Evolutionary conservation across 2,888 invertebrate genomes (phyloP).

Genomic region (Drosophila greeni): DNA sequence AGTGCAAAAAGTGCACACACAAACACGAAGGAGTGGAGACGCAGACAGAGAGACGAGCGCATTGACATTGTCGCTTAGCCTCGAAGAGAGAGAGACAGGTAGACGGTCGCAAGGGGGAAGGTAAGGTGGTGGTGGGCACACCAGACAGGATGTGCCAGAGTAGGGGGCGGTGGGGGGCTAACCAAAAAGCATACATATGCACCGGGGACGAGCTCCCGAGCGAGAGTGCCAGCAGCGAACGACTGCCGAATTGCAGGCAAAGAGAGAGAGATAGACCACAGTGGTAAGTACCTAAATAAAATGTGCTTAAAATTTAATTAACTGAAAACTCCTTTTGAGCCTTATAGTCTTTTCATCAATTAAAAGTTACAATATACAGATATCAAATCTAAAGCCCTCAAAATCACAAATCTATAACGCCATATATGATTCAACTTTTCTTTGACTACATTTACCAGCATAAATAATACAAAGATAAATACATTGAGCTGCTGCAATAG

Average conservation of each 20-base stretch:
- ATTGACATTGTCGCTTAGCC: constrained; percentile 67
- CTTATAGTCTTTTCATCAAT: no score
- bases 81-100: constrained; percentile 59
- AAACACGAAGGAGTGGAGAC: constrained; percentile 18
- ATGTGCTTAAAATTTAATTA: neutral
- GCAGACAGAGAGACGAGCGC: constrained; percentile 44
- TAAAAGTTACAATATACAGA: no score
- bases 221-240: constrained; percentile 10
- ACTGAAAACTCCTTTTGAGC: neutral
- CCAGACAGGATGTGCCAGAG: constrained; percentile 54
- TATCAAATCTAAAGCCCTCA: no score
- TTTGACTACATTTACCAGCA: no score
- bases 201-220: constrained; percentile 19
- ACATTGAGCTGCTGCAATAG: no score
- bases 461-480: no score
- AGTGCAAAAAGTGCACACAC: constrained; percentile 61
- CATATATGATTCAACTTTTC: no score
- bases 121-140: constrained; percentile 23
- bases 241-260: constrained; percentile 9
- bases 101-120: constrained; percentile 23
- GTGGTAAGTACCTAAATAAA: constrained; percentile 7
- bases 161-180: constrained; percentile 9
- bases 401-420: no score
- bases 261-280: constrained; percentile 26
- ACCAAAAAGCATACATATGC: constrained; percentile 38